Base-by-base conservation (phyloP, 2,113 vertebrate genomes). In the Gallinago paraguaiae region DNA sequence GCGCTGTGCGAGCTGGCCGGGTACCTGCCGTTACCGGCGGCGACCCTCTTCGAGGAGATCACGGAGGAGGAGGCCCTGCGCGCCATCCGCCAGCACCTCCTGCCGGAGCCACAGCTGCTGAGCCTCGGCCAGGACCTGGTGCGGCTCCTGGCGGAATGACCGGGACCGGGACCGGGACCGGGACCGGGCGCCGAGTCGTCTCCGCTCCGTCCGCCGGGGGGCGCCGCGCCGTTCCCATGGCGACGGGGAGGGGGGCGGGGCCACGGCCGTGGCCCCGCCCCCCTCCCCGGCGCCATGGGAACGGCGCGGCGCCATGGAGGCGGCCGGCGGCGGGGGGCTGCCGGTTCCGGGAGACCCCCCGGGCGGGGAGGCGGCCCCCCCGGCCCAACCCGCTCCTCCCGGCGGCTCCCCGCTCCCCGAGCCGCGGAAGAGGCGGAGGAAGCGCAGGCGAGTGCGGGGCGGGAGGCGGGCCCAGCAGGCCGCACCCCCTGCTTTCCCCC, bases 1-100 rank as follows among this genome's bases (percentile, higher is more conserved):
- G 99, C 99, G 7, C 95, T 99, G 3, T 99, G 99, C 92, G 99
- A 99, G 89, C 97, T 99, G 72, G 99, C 99, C 0, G 99, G 99
- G 16, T 98, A 99, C 97, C 97, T 99, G 35, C 98, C 99, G 2
- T 96, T 99, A 61, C 99, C 99, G 70, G 97, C 97, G 28, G 95
- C 95, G 57, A 59, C 95, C 41, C 98, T 99, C 86, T 99, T 97
- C 68, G 90, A 97, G 46, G 88, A 23, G 14, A 88, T 98, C 25
- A 98, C 98, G 1, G 99, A 99, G 95, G 94, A 64, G 2, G 93
- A 96, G 3, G 99, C 99, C 0, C 90, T 98, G 25, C 72, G 82
- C 17, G 92, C 97, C 75, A 98, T 99, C 90, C 97, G 95, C 48
- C 88, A 85, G 41, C 97, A 97, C 67, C 97, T 99, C 41, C 96